Evolutionary conservation across 2,113 vertebrate species (phyloP).

Genomic region (Rana temporaria): DNA sequence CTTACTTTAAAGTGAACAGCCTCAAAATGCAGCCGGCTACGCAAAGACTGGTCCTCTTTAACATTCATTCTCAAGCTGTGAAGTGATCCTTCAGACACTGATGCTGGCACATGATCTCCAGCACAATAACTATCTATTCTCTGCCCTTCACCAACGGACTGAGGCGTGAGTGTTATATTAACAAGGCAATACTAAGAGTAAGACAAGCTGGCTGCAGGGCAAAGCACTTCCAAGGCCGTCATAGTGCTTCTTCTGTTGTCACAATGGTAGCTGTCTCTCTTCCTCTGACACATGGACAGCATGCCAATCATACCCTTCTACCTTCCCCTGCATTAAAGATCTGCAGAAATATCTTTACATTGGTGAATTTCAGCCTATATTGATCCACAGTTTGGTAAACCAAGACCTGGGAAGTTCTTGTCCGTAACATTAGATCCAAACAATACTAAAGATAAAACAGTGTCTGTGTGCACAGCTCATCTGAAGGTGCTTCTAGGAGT

Average conservation of each 20-base stretch:
- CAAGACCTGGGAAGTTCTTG: conserved; percentile 49
- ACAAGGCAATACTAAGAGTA: conserved; percentile 18
- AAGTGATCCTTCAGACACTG: not conserved
- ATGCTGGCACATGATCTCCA: not conserved
- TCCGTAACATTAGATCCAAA: conserved; percentile 42
- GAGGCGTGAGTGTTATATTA: not conserved
- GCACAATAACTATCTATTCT: not conserved
- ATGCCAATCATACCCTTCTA: not conserved
- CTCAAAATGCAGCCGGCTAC: no score
- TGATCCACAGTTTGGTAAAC: conserved; percentile 29
- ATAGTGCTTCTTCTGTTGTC: not conserved
- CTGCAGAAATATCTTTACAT: conserved; percentile 21
- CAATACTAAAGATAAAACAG: conserved; percentile 23
- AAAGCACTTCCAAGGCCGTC: not conserved
- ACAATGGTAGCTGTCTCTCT: not conserved
- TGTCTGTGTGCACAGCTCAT: conserved; percentile 19
- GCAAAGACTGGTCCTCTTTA: not conserved
- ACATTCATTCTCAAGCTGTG: not conserved
- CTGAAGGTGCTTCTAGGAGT: conserved; percentile 54
- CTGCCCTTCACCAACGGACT: not conserved
- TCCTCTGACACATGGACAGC: no score
- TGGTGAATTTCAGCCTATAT: not conserved
- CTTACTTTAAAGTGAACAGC: no score
- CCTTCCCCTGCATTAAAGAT: not conserved
- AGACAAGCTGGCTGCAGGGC: conserved; percentile 6